These are phyloP conservation scores for Bovichtus variegatus DNA, from an alignment of 2,797 vertebrate genomes.

Conservation along the genomic window DNA sequence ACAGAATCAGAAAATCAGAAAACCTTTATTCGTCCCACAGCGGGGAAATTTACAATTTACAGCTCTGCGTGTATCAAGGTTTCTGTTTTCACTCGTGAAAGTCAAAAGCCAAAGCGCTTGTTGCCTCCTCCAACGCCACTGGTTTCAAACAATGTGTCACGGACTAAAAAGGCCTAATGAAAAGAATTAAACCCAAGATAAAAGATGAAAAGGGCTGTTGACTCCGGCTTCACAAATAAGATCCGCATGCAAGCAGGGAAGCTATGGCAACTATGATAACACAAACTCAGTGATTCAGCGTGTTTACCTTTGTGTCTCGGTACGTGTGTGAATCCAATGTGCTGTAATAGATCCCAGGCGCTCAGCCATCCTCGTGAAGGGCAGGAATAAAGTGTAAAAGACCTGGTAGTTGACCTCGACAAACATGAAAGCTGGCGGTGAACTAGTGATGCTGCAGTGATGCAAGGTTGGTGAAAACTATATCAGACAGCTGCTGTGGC, in stretches of 20 bases:
- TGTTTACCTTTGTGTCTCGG: slow-evolving; percentile 55
- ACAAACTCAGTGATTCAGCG: slow-evolving; percentile 46
- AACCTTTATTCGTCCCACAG: no score
- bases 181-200: slow-evolving; percentile 48
- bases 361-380: slow-evolving; percentile 41
- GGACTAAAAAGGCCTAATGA: slow-evolving; percentile 24
- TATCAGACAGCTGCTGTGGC: slow-evolving; percentile 45
- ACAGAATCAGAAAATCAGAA: no score
- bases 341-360: slow-evolving; percentile 74
- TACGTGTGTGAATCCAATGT: slow-evolving; percentile 44
- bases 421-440: slow-evolving; percentile 31
- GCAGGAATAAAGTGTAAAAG: slow-evolving; percentile 66
- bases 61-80: slow-evolving; percentile 6
- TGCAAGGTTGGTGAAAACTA: slow-evolving; percentile 33
- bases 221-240: slow-evolving; percentile 64
- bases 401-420: slow-evolving; percentile 49
- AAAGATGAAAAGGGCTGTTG: slow-evolving; percentile 60
- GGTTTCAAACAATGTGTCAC: slow-evolving; percentile 64
- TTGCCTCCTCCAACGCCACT: slow-evolving; percentile 51
- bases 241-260: slow-evolving; percentile 62
- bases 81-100: slow-evolving; percentile 56
- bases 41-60: no score
- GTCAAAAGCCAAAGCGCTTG: slow-evolving; percentile 48
- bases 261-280: slow-evolving; percentile 63
- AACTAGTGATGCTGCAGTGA: slow-evolving; percentile 39